Evolutionary conservation across 1,140 invertebrate species (phyloP).

Genomic region (Armadillidium nasatum): DNA sequence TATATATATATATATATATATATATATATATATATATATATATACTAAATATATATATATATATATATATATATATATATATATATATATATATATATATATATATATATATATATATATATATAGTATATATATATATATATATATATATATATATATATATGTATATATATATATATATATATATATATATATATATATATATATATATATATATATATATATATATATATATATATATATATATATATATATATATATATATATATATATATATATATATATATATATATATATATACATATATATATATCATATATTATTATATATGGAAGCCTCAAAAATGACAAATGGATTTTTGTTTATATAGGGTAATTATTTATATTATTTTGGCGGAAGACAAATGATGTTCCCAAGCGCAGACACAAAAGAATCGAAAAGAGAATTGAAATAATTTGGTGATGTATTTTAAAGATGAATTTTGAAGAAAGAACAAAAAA

Average conservation of each 20-base stretch:
- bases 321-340: too few species aligned
- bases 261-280: constrained; percentile 5
- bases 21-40: constrained; percentile 5
- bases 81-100: constrained; percentile 9
- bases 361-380: too few species aligned
- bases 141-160: too few species aligned
- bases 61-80: constrained; percentile 11
- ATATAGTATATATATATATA: not conserved
- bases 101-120: not conserved
- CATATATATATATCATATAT: too few species aligned
- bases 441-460: too few species aligned
- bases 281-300: not conserved
- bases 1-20: constrained; percentile 1
- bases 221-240: constrained; percentile 4
- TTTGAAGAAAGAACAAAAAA: too few species aligned
- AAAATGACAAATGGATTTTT: too few species aligned
- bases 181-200: constrained; percentile 8
- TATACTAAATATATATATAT: not conserved
- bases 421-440: too few species aligned
- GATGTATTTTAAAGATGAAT: too few species aligned
- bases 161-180: not conserved
- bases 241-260: constrained; percentile 9
- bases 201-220: constrained; percentile 5
- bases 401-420: too few species aligned
- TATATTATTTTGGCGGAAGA: too few species aligned